Percentiles rank a stretch among this genome's conserved stretches.
phyloP scores from a whole-genome alignment of 1,140 invertebrate genomes.

The Epicauta chinensis region DNA sequence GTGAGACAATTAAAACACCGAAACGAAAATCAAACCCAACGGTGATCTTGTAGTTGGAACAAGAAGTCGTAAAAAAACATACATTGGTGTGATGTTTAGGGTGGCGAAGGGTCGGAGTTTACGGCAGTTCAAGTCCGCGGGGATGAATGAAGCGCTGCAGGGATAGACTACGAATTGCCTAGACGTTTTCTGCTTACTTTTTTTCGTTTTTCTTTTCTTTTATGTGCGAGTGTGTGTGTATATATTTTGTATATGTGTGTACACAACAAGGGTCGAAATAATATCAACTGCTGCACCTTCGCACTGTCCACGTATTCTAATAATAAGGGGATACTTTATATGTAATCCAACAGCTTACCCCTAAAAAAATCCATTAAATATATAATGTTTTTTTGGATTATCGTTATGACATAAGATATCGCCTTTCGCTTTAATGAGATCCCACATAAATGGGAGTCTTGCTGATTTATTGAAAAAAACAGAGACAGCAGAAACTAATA shows the following conservation, averaged over 20 bases:
- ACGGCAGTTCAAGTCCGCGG: slow-evolving; percentile 26
- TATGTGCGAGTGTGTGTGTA: neutral
- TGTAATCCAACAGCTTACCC: neutral
- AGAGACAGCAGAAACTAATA: no score
- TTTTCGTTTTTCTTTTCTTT: slow-evolving; percentile 13
- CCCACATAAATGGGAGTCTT: slow-evolving; percentile 1
- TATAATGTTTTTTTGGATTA: slow-evolving; percentile 21
- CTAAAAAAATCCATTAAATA: slow-evolving; percentile 20
- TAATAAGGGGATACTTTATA: slow-evolving; percentile 22
- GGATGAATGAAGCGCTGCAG: slow-evolving; percentile 33
- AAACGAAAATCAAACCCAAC: no score
- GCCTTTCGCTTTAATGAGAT: slow-evolving; percentile 19
- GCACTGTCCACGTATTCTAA: slow-evolving; percentile 29
- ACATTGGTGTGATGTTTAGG: slow-evolving; percentile 30
- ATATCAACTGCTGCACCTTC: slow-evolving; percentile 24
- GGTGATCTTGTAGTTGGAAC: no score
- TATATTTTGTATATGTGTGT: no score
- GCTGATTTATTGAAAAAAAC: slow-evolving; percentile 2
- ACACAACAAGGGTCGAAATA: slow-evolving; percentile 24
- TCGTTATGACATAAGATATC: slow-evolving; percentile 18
- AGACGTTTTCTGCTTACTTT: slow-evolving; percentile 32
- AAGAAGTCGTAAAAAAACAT: slow-evolving; percentile 22
- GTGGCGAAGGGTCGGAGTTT: slow-evolving; percentile 27
- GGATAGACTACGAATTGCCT: slow-evolving; percentile 33
- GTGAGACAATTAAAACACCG: no score